Evolutionary conservation across 2,797 vertebrate genomes (phyloP).

Genomic region (Peromyscus eremicus): DNA sequence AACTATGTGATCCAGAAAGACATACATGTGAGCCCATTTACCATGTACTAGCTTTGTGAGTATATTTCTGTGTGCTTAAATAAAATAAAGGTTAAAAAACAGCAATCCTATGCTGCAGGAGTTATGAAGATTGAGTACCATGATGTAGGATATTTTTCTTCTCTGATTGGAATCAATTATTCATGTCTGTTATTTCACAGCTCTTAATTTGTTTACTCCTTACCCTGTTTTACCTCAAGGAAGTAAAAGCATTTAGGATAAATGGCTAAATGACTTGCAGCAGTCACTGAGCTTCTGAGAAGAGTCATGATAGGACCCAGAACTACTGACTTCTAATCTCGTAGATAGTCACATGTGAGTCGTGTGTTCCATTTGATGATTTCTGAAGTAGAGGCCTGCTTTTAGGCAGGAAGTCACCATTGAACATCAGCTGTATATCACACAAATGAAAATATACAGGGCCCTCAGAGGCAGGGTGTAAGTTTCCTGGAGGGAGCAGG

Average conservation of each 20-base stretch:
- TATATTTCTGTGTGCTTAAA: not conserved
- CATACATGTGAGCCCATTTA: not conserved
- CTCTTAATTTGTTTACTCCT: conserved; percentile 15
- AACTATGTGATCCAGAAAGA: not conserved
- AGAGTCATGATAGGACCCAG: not conserved
- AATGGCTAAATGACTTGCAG: not conserved
- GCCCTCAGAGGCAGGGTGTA: not conserved
- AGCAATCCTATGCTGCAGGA: not conserved
- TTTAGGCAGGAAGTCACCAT: not conserved
- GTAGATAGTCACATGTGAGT: not conserved
- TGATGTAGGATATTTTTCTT: not conserved
- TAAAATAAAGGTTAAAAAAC: not conserved
- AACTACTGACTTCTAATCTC: not conserved
- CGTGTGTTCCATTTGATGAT: not conserved
- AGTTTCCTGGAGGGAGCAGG: not conserved
- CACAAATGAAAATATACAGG: not conserved
- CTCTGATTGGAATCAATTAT: not conserved
- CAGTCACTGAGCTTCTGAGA: not conserved
- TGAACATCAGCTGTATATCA: not conserved
- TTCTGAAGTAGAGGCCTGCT: not conserved
- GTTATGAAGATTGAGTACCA: not conserved
- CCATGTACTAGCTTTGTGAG: not conserved
- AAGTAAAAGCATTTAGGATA: not conserved
- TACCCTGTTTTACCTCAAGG: conserved; percentile 16
- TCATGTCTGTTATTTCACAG: not conserved